Base-by-base conservation (phyloP, 2,797 vertebrate species). In the Manis javanica region DNA sequence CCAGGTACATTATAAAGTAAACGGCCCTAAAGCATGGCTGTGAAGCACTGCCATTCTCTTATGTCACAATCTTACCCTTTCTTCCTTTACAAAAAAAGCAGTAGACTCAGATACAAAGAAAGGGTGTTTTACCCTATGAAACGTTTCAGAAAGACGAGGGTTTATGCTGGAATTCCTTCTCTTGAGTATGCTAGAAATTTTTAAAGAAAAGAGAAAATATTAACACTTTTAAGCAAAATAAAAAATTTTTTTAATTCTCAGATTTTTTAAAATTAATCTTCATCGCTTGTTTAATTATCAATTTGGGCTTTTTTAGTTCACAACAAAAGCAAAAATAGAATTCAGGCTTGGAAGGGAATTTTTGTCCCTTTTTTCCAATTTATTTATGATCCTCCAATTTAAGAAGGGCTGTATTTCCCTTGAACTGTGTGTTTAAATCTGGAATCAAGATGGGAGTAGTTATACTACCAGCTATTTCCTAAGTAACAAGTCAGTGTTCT, bases 1-100 rank as follows among this genome's bases (percentile, higher is more conserved):
- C 96, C 88, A 97, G 71, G 42, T 77, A 46, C 95, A 72, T 97
- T 97, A 94, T 95, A 98, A 98, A 98, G 96, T 96, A 96, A 97
- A 97, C 98, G 83, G 96, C 93, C 74, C 19, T 29, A 55, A 21
- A 59, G 26, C 34, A 0, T 82, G 71, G 71, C 61, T 34, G 77
- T 46, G 42, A 13, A 51, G 75, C 63, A 42, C 39, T 26, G 59
- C 24, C 15, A 0, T 88, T 90, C 71, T 83, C 61, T 79, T 15
- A 51, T 12, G 4, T 85, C 78, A 42, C 34, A 68, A 66, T 75
- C 59, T 85, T 49, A 64, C 64, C 81, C 18, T 96, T 85, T 94
- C 46, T 82, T 93, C 72, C 34, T 13, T 34, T 9, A 26, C 78
- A 26, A 39, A 59, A 39, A 46, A 90, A 85, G 89, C 37, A 37